phyloP scores from a whole-genome alignment of 2,797 vertebrate species.

The Balearica regulorum region DNA sequence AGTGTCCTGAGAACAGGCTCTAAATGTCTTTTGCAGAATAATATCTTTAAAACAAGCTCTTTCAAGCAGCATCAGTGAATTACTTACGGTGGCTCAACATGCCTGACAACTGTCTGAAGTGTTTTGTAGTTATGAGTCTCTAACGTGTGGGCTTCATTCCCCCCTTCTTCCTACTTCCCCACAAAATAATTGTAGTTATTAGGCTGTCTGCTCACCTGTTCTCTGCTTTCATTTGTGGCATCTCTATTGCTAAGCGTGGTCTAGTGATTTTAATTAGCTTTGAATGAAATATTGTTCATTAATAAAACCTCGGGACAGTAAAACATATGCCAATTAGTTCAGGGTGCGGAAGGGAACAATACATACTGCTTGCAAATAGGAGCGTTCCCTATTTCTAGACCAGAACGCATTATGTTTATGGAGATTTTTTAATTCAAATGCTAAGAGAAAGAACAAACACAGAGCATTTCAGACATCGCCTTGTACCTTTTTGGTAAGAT shows the following conservation, averaged over 20 bases:
- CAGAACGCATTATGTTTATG: background rate
- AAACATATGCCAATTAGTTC: constrained; percentile 53
- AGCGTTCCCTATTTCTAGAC: constrained; percentile 26
- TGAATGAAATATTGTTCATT: constrained; percentile 71
- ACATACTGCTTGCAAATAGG: constrained; percentile 3
- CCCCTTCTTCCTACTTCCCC: background rate
- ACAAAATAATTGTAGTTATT: constrained; percentile 38
- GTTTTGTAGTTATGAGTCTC: background rate
- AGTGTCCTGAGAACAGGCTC: background rate
- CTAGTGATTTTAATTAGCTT: constrained; percentile 67
- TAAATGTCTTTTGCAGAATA: background rate
- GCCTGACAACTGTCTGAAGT: background rate
- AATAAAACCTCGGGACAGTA: constrained; percentile 62
- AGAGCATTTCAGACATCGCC: too few relatives aligned
- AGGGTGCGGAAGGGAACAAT: background rate
- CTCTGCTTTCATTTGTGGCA: constrained; percentile 28
- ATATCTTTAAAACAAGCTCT: background rate
- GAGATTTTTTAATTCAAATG: background rate
- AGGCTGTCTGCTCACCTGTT: constrained; percentile 65
- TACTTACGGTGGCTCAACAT: background rate
- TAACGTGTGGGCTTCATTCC: background rate
- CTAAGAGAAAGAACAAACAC: background rate
- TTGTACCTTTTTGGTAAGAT: background rate
- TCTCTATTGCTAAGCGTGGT: constrained; percentile 47
- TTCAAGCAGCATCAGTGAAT: background rate